These are phyloP conservation scores for Sebastes diploproa DNA, from an alignment of 2,797 vertebrate genomes.

Conservation along the genomic window DNA sequence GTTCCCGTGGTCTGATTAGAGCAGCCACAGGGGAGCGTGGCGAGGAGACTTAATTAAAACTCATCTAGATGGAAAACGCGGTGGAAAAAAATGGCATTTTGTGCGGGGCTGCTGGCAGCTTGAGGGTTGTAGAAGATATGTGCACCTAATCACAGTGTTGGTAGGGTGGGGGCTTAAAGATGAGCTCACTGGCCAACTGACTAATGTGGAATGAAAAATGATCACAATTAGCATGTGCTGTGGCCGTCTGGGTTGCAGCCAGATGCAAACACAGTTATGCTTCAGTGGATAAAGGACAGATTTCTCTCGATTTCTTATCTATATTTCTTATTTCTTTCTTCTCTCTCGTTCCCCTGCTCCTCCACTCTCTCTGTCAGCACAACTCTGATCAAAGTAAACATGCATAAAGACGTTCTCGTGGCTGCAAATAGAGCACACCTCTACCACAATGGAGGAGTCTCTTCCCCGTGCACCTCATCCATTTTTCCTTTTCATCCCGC, in stretches of 20 bases:
- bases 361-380: not conserved
- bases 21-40: conserved; percentile 70
- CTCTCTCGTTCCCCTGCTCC: not conserved
- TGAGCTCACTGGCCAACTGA: conserved; percentile 51
- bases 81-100: conserved; percentile 70
- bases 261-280: conserved; percentile 51
- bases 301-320: not conserved
- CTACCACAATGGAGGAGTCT: conserved; percentile 25
- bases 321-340: not conserved
- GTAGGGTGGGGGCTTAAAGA: conserved; percentile 24
- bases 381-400: conserved; percentile 61
- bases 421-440: conserved; percentile 26
- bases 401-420: conserved; percentile 43
- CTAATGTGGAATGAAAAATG: conserved; percentile 77
- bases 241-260: conserved; percentile 50
- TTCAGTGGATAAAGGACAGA: not conserved
- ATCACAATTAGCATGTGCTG: conserved; percentile 68
- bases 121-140: conserved; percentile 62
- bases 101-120: conserved; percentile 59
- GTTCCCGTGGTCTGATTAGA: conserved; percentile 80
- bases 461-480: conserved; percentile 38
- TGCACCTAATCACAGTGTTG: conserved; percentile 58
- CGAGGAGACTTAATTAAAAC: conserved; percentile 83
- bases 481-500: conserved; percentile 64
- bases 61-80: conserved; percentile 80